These are phyloP conservation scores for Notodonta ziczac DNA, from an alignment of 2,888 invertebrate species.

Conservation along the genomic window DNA sequence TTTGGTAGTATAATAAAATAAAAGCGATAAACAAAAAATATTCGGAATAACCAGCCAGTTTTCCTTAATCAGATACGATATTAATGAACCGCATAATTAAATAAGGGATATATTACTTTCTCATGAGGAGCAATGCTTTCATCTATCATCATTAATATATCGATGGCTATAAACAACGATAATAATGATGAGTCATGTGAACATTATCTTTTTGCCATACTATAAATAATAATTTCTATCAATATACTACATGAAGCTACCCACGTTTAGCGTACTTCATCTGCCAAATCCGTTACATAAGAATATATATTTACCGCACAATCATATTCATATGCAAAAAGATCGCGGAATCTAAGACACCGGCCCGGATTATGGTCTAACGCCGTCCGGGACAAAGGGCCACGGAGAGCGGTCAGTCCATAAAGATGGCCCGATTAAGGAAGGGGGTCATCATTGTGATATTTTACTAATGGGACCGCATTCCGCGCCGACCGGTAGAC, in stretches of 20 bases:
- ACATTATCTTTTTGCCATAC: background rate
- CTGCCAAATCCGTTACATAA: constrained; percentile 34
- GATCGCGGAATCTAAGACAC: constrained; percentile 52
- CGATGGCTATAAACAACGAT: background rate
- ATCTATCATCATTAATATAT: background rate
- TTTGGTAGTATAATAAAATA: no score
- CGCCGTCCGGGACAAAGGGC: constrained; percentile 64
- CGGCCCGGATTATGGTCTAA: constrained; percentile 79
- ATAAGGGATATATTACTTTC: background rate
- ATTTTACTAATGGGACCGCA: constrained; percentile 80
- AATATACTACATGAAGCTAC: background rate
- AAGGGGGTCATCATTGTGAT: constrained; percentile 74
- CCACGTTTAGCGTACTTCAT: constrained; percentile 22
- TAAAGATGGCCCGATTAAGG: constrained; percentile 79
- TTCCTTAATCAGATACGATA: background rate
- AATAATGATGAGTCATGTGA: background rate
- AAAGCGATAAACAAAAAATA: background rate
- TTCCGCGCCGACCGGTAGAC: constrained; percentile 77
- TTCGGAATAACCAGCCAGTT: background rate
- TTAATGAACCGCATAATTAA: background rate
- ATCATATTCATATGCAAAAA: constrained; percentile 75
- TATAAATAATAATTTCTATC: background rate
- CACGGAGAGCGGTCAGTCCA: constrained; percentile 76
- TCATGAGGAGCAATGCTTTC: background rate
- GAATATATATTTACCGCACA: constrained; percentile 39